Percentiles rank a stretch among this genome's conserved stretches.
These are phyloP conservation scores for Drosophila fulvimacula DNA, from an alignment of 2,888 invertebrate genomes.

Conservation along the genomic window DNA sequence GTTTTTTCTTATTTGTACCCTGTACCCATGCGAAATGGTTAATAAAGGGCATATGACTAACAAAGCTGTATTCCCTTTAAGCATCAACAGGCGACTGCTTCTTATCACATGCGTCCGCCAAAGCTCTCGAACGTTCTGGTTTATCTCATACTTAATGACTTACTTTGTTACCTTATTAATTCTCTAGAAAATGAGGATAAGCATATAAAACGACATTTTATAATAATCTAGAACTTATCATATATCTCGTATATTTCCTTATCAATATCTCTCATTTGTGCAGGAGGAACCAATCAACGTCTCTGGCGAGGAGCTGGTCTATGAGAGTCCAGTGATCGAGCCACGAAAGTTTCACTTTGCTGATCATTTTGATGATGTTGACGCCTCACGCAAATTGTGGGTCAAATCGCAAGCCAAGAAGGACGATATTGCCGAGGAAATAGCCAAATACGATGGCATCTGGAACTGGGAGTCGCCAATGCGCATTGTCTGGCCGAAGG, in stretches of 20 bases:
- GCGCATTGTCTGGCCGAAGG: conserved; percentile 91
- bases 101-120: too few species aligned
- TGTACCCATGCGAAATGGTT: neutral
- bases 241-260: neutral
- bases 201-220: too few species aligned
- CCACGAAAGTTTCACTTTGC: conserved; percentile 89
- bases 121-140: too few species aligned
- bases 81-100: neutral
- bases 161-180: neutral
- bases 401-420: conserved; percentile 95
- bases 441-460: conserved; percentile 97
- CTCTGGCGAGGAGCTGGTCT: conserved; percentile 83
- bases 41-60: neutral
- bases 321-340: conserved; percentile 89
- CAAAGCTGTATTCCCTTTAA: neutral
- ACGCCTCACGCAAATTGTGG: conserved; percentile 92
- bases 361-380: conserved; percentile 94
- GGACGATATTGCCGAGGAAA: conserved; percentile 93
- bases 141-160: too few species aligned
- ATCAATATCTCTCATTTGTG: conserved; percentile 10
- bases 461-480: conserved; percentile 90
- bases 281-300: conserved; percentile 63
- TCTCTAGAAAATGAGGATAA: neutral
- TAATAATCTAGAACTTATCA: too few species aligned
- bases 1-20: conserved; percentile 18